phyloP scores from a whole-genome alignment of 2,888 invertebrate species.

The Neria commutata region DNA sequence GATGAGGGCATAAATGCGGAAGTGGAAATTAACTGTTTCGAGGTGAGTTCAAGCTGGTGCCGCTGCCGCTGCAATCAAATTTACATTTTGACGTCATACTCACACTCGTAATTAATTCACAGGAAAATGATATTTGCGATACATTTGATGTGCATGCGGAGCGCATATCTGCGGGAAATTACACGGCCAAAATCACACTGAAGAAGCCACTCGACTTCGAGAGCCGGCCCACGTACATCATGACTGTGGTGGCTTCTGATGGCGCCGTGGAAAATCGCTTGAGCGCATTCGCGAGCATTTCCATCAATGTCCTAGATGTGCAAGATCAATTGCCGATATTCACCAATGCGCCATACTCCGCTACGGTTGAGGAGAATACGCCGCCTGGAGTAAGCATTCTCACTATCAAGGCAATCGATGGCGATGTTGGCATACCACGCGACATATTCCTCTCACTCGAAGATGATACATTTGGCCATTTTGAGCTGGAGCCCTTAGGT shows the following conservation, averaged over 20 bases:
- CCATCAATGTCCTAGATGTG: constrained; percentile 77
- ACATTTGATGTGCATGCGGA: constrained; percentile 72
- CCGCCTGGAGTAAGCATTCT: constrained; percentile 71
- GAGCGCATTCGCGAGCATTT: constrained; percentile 73
- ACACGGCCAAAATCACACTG: constrained; percentile 72
- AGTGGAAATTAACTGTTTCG: constrained; percentile 70
- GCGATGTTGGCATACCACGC: constrained; percentile 77
- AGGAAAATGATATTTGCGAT: constrained; percentile 72
- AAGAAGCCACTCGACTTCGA: constrained; percentile 78
- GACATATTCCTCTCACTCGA: constrained; percentile 72
- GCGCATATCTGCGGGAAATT: constrained; percentile 72
- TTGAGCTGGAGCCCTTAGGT: constrained; percentile 65
- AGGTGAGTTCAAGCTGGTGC: too few species aligned
- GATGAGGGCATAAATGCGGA: constrained; percentile 78
- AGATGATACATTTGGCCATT: constrained; percentile 73
- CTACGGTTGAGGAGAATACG: constrained; percentile 77
- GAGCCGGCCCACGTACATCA: constrained; percentile 73
- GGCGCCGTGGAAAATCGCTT: constrained; percentile 68
- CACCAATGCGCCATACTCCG: constrained; percentile 79
- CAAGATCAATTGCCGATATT: constrained; percentile 86
- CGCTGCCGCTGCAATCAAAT: constrained; percentile 34
- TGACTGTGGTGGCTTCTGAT: constrained; percentile 73
- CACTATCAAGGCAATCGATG: constrained; percentile 78
- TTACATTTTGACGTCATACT: too few species aligned
- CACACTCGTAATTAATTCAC: background rate